Conservation (phyloP, 1,140 invertebrate genomes). For the Procambarus virginalis region DNA sequence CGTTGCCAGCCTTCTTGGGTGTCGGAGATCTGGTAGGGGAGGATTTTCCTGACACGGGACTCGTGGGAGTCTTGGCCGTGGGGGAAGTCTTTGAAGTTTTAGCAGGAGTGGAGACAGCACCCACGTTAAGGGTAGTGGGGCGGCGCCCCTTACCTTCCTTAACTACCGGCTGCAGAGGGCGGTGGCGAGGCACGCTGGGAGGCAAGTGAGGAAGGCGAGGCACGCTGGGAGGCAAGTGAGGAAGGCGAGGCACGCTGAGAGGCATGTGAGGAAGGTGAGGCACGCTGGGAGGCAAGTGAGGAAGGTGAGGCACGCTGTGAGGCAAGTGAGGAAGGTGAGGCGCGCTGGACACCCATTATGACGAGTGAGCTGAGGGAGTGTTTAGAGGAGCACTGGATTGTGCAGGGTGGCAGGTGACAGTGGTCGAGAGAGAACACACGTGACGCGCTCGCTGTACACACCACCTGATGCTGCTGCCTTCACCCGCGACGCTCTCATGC, state of each 20-base stretch:
- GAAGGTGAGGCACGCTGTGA: background rate
- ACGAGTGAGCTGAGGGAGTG: background rate
- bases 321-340: background rate
- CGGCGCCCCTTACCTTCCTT: constrained; percentile 26
- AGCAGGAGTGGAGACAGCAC: background rate
- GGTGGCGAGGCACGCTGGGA: constrained; percentile 2
- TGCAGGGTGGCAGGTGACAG: background rate
- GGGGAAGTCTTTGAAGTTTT: background rate
- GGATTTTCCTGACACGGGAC: constrained; percentile 4
- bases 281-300: background rate
- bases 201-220: background rate
- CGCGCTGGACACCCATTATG: background rate
- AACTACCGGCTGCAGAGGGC: background rate
- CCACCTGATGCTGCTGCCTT: background rate
- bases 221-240: background rate
- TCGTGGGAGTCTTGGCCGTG: background rate
- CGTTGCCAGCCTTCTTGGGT: constrained; percentile 17
- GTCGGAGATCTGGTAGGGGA: constrained; percentile 13
- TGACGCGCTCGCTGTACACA: background rate
- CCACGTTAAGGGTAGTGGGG: constrained; percentile 22
- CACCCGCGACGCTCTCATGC: background rate
- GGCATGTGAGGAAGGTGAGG: background rate
- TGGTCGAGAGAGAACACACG: background rate
- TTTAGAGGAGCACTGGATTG: background rate
- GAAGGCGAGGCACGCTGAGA: background rate